A percentile compares a stretch with the other conserved stretches of the same genome.
phyloP scores from a whole-genome alignment of 2,113 vertebrate genomes.

The Pedetes capensis region DNA sequence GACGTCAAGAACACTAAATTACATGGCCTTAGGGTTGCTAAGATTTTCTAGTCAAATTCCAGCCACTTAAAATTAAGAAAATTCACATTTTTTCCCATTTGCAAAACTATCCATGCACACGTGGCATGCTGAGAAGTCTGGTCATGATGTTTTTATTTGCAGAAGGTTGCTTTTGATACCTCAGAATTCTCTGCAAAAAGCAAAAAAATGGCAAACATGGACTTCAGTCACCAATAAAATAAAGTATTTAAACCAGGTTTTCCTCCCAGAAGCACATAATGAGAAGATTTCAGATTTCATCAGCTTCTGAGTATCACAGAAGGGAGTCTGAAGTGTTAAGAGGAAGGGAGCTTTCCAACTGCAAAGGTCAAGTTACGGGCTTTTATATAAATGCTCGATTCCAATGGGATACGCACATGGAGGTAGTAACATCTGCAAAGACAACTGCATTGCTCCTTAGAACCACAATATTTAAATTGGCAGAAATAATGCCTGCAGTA shows the following conservation, averaged over 20 bases:
- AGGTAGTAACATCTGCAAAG: neutral
- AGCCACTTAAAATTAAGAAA: conserved; percentile 51
- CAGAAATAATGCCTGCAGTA: neutral
- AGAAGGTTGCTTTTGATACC: conserved; percentile 40
- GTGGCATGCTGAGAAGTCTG: conserved; percentile 44
- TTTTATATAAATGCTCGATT: conserved; percentile 12
- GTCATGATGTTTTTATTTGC: conserved; percentile 54
- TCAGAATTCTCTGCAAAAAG: conserved; percentile 44
- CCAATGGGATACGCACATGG: neutral
- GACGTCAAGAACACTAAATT: conserved; percentile 23
- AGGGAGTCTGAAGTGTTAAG: neutral
- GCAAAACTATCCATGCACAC: conserved; percentile 15
- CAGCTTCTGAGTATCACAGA: neutral
- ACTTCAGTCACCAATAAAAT: conserved; percentile 57
- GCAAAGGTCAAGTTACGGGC: neutral
- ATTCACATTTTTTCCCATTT: neutral
- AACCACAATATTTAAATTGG: neutral
- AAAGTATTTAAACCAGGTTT: conserved; percentile 43
- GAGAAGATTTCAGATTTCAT: conserved; percentile 32
- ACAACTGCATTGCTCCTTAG: neutral
- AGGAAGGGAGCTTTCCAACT: neutral
- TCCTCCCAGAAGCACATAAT: conserved; percentile 7
- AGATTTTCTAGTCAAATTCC: conserved; percentile 49
- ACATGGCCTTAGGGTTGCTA: neutral
- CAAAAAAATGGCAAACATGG: conserved; percentile 51